phyloP scores from a whole-genome alignment of 2,888 invertebrate species.

The Mythimna pallens region DNA sequence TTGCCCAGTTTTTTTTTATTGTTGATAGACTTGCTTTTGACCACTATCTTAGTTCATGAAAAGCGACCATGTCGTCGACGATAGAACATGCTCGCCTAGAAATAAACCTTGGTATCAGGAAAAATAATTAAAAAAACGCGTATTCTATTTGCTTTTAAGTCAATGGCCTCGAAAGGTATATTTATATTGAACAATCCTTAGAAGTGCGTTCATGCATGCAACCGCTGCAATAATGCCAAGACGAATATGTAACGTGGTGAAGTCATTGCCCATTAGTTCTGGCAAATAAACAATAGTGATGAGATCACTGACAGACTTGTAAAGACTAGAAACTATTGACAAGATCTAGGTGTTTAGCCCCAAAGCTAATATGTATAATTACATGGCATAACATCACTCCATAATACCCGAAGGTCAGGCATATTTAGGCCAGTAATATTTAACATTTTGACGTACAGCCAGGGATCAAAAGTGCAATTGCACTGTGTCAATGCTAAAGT shows the following conservation, averaged over 20 bases:
- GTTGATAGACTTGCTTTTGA: too few relatives aligned
- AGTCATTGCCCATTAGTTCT: constrained; percentile 29
- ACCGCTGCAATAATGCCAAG: constrained; percentile 2
- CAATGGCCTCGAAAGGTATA: neutral
- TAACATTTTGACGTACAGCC: too few relatives aligned
- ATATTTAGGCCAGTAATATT: neutral
- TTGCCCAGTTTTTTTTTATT: too few relatives aligned
- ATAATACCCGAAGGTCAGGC: too few relatives aligned
- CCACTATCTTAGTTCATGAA: too few relatives aligned
- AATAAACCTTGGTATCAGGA: too few relatives aligned
- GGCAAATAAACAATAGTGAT: constrained; percentile 23
- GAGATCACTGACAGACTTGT: constrained; percentile 17
- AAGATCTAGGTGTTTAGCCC: neutral
- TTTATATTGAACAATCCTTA: neutral
- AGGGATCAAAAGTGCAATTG: too few relatives aligned
- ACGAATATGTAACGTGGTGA: constrained; percentile 15
- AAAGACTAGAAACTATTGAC: neutral
- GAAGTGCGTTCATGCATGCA: neutral
- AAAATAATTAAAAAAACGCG: too few relatives aligned
- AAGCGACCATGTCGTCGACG: too few relatives aligned
- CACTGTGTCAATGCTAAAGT: too few relatives aligned
- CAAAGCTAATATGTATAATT: neutral
- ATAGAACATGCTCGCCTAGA: too few relatives aligned
- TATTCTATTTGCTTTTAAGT: neutral
- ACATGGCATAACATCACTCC: neutral